A percentile compares a stretch with the other conserved stretches of the same genome.
phyloP scores from a whole-genome alignment of 2,113 vertebrate species.

The Equus przewalskii region DNA sequence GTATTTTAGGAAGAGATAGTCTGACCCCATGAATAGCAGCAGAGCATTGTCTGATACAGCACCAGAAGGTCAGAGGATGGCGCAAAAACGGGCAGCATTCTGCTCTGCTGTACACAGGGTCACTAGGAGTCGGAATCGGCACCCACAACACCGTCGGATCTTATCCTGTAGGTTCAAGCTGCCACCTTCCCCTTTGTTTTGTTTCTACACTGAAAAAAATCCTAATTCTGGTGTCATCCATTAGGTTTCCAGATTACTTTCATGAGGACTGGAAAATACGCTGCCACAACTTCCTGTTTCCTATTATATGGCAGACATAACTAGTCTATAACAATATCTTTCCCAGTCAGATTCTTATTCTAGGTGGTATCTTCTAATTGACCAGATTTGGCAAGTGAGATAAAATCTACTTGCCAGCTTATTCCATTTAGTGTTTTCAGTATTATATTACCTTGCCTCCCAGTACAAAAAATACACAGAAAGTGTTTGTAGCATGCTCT shows the following conservation, averaged over 20 bases:
- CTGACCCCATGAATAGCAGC: background rate
- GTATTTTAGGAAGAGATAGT: slow-evolving; percentile 38
- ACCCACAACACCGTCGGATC: background rate
- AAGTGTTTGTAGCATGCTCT: slow-evolving; percentile 42
- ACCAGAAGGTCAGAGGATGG: no score
- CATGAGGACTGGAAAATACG: background rate
- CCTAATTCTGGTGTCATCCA: slow-evolving; percentile 25
- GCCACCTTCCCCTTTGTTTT: slow-evolving; percentile 1
- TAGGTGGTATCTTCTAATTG: slow-evolving; percentile 14
- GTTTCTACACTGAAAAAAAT: slow-evolving; percentile 17
- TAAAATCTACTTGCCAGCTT: slow-evolving; percentile 25
- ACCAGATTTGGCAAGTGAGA: slow-evolving; percentile 21
- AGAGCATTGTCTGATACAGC: no score
- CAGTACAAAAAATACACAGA: background rate
- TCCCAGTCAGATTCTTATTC: slow-evolving; percentile 23
- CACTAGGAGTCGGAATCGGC: no score
- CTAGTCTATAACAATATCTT: background rate
- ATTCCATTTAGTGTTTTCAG: slow-evolving; percentile 5
- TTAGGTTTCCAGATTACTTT: slow-evolving; percentile 47
- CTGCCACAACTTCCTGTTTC: background rate
- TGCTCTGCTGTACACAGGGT: no score
- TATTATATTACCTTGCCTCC: slow-evolving; percentile 37
- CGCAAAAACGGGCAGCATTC: no score
- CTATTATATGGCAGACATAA: background rate
- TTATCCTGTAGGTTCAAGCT: slow-evolving; percentile 8